Base-by-base conservation (phyloP, 2,797 vertebrate species). In the Urocyon cinereoargenteus region DNA sequence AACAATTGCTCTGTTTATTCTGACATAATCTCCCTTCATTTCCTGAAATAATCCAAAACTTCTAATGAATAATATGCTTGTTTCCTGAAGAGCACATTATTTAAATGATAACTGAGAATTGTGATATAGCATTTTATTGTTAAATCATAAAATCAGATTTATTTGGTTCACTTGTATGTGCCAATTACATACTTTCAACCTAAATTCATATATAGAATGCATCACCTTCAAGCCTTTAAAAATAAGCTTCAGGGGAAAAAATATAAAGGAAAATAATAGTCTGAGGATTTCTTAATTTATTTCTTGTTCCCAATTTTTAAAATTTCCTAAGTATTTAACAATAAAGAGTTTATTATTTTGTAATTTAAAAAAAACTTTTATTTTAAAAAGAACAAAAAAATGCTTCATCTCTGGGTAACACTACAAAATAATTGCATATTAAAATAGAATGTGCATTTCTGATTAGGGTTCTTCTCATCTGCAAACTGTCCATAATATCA, bases 41-140 rank as follows among this genome's bases (percentile, higher is more conserved):
- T 97, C 93, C 82, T 81, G 92, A 97, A 98, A 97, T 97, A 95
- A 98, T 98, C n/a, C 93, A 94, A 93, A 98, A 97, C 93, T 96
- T 59, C 59, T 97, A 94, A 91, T 86, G 95, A 98, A 97, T 96
- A 95, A 97, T 87, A 96, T 62, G 83, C 22, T 0, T 90, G 70
- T 89, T 93, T 93, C 21, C 89, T 92, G 82, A 97, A 98, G 98
- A 97, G 97, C 87, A 97, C 93, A 97, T 97, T 94, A 95, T 66
- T 3, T 95, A 97, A 97, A 95, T 96, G 86, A 93, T 97, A 93
- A 98, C 97, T 94, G 95, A 90, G 78, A 97, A 55, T 26, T 75
- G 45, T 70, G 49, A 83, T 55, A 61, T n/a, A 90, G 53, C 36
- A 0, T 91, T 97, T 97, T 98, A 97, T 92, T 95, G 85, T 55